Base-by-base conservation (phyloP, 1,140 invertebrate genomes). In the Drosophila sechellia region DNA sequence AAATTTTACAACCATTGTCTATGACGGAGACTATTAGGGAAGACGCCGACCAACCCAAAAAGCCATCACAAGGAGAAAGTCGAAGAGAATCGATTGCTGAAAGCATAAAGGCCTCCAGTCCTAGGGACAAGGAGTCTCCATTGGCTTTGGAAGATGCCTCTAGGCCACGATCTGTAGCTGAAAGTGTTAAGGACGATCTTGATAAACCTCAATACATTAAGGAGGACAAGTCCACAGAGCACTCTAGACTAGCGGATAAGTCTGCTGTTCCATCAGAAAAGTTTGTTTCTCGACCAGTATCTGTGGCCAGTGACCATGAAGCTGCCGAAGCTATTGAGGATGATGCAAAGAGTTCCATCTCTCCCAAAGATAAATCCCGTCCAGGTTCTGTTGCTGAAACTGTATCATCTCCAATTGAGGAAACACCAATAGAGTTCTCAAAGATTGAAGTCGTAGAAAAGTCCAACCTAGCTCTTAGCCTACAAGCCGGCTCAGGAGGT, bases 321-420 rank as follows among this genome's bases (percentile, higher is more conserved):
- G 17, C 27, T 25, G 10, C 20, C 15, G 56, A 25, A 20, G 43
- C 20, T 25, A 5, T 12, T 46, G 46, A 11, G 17, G 11, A 4
- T 31, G 75, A 75, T 11, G 40, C 39, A 0, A 73, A 77, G 46
- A 58, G 60, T 39, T 13, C 40, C 8, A 48, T 58, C 2, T 58
- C 46, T n/a, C 78, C 81, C 8, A 79, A 91, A 45, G 77, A 83
- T 22, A 45, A 64, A 5, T 72, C 83, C 5, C 58, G 72, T 6
- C 83, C 83, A 5, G 71, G 54, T 12, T 91, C 86, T 11, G 68
- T 54, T 4, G 55, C 56, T 10, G 78, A 71, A 48, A 63, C 78
- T 1, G 78, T 49, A 15, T 85, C 86, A 12, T 77, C 85, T 0
- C 86, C 86, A 4, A 74, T 90, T 35, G 86, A 90, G 13, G 55